Percentiles rank a stretch among this genome's conserved stretches.
Evolutionary conservation across 1,140 invertebrate genomes (phyloP).

Genomic region (Hetaerina americana): DNA sequence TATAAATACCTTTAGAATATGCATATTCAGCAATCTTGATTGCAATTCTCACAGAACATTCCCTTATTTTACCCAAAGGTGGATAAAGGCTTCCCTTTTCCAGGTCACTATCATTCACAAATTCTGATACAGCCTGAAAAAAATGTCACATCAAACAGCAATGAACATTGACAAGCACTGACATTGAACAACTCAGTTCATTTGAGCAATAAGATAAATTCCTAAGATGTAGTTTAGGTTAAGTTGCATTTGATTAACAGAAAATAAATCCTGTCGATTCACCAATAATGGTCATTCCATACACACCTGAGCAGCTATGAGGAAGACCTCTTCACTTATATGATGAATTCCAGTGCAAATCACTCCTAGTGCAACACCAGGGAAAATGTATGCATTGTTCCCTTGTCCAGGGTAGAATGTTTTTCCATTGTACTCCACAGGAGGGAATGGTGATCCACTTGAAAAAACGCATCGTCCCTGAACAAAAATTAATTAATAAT

Average conservation of each 20-base stretch:
- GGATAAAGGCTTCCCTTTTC: conserved; percentile 61
- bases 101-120: conserved; percentile 55
- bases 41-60: conserved; percentile 61
- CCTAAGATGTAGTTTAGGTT: too few relatives aligned
- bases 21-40: conserved; percentile 52
- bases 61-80: conserved; percentile 52
- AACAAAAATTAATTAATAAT: too few relatives aligned
- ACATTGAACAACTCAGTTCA: too few relatives aligned
- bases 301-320: conserved; percentile 61
- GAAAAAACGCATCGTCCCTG: conserved; percentile 85
- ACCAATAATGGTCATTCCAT: conserved; percentile 9
- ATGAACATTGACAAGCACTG: too few relatives aligned
- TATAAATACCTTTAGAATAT: conserved; percentile 40
- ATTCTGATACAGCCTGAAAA: conserved; percentile 51
- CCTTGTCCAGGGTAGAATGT: conserved; percentile 82
- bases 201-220: too few relatives aligned
- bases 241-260: too few relatives aligned
- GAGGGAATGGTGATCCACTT: conserved; percentile 82
- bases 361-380: conserved; percentile 81
- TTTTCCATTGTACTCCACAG: conserved; percentile 62
- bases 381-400: conserved; percentile 96
- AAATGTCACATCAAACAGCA: too few relatives aligned
- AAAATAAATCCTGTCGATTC: background rate
- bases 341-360: conserved; percentile 75
- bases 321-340: conserved; percentile 80